Evolutionary conservation across 2,888 invertebrate species (phyloP).

Genomic region (Hyposoter dolosus): DNA sequence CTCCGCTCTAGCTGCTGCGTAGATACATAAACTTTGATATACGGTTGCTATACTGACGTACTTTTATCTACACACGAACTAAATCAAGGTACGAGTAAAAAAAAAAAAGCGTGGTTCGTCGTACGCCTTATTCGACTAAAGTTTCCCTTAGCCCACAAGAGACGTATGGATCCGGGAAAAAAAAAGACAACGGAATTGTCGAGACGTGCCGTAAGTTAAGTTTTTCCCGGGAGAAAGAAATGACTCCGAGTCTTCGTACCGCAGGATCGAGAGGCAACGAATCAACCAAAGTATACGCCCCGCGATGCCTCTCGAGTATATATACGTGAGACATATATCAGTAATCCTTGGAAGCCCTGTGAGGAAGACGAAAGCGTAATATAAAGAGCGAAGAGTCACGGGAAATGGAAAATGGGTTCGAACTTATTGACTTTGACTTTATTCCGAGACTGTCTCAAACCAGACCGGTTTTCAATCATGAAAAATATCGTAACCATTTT

Average conservation of each 20-base stretch:
- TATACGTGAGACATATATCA: conserved; percentile 26
- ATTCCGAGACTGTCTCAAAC: conserved; percentile 28
- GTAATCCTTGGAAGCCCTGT: conserved; percentile 28
- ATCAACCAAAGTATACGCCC: conserved; percentile 32
- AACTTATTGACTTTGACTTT: conserved; percentile 36
- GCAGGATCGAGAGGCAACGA: conserved; percentile 37
- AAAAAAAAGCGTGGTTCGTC: conserved; percentile 45
- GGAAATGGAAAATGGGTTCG: conserved; percentile 52
- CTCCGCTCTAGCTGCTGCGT: not conserved
- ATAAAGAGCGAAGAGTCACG: conserved; percentile 11
- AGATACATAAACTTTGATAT: not conserved
- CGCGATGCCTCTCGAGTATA: not conserved
- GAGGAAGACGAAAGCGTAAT: conserved; percentile 25
- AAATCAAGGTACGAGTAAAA: not conserved
- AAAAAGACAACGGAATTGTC: conserved; percentile 71
- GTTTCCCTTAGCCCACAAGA: conserved; percentile 37
- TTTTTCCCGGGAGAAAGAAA: conserved; percentile 34
- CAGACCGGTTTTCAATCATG: conserved; percentile 8
- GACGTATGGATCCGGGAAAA: conserved; percentile 6
- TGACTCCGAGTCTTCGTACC: conserved; percentile 29
- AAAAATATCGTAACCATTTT: not conserved
- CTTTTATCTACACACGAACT: not conserved
- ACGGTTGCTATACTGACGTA: not conserved
- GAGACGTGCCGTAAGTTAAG: conserved; percentile 64
- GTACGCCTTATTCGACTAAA: conserved; percentile 46